phyloP scores from a whole-genome alignment of 2,113 vertebrate genomes.

The Rhinopomastus cyanomelas region DNA sequence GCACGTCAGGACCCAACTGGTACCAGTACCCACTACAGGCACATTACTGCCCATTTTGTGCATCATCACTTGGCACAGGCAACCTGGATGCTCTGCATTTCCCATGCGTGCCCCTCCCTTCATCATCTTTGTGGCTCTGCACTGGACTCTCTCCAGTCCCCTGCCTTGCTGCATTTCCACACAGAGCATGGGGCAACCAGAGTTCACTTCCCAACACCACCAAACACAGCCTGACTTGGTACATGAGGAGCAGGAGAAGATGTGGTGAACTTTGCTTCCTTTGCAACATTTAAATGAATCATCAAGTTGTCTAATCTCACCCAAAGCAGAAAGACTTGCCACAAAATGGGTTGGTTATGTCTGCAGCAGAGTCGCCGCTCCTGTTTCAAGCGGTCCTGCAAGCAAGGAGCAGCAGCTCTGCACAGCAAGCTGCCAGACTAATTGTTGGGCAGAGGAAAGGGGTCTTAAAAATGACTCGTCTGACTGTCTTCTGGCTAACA shows the following conservation, averaged over 20 bases:
- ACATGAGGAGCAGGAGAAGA: not conserved
- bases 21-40: not conserved
- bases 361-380: not conserved
- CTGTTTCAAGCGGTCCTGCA: not conserved
- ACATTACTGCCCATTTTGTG: not conserved
- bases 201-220: not conserved
- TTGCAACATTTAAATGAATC: not conserved
- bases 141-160: no score
- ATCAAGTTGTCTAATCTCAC: not conserved
- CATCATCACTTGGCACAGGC: not conserved
- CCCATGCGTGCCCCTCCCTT: rapidly evolving
- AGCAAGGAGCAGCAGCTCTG: not conserved
- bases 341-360: not conserved
- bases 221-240: not conserved
- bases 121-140: no score
- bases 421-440: not conserved
- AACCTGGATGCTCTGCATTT: not conserved
- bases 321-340: not conserved
- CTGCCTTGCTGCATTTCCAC: rapidly evolving
- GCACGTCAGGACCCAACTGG: not conserved
- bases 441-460: not conserved
- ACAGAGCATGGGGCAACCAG: not conserved
- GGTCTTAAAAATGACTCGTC: constrained; percentile 1
- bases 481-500: not conserved
- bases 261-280: not conserved